Evolutionary conservation across 2,888 invertebrate genomes (phyloP).

Genomic region (Apeira syringaria): DNA sequence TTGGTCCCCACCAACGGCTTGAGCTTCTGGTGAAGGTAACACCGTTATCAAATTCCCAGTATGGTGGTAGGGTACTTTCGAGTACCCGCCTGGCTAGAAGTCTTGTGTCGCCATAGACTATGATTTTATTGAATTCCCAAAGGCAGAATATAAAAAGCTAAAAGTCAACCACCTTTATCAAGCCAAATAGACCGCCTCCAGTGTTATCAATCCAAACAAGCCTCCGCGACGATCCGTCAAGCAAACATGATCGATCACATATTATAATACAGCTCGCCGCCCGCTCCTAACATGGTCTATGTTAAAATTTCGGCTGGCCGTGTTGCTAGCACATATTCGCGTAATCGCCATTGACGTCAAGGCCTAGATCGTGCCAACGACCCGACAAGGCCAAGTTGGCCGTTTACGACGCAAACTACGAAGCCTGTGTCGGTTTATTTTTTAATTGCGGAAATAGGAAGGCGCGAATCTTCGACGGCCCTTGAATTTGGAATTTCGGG

Average conservation of each 20-base stretch:
- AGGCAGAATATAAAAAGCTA: conserved; percentile 6
- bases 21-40: no score
- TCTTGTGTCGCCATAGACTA: no score
- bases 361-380: conserved; percentile 63
- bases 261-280: conserved; percentile 14
- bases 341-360: conserved; percentile 50
- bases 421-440: conserved; percentile 27
- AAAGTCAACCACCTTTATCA: conserved; percentile 23
- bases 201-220: conserved; percentile 15
- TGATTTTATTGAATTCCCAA: conserved; percentile 1
- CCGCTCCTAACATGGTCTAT: conserved; percentile 20
- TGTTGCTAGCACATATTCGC: conserved; percentile 39
- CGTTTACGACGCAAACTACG: conserved; percentile 40
- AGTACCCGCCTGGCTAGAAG: no score
- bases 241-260: conserved; percentile 8
- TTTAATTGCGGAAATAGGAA: conserved; percentile 34
- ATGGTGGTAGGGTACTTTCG: no score
- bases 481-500: conserved; percentile 31
- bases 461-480: conserved; percentile 29
- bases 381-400: conserved; percentile 63
- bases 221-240: conserved; percentile 7
- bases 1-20: no score
- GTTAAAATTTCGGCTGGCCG: conserved; percentile 28
- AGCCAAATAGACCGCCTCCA: conserved; percentile 19
- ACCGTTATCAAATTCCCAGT: no score